A percentile compares a stretch with the other conserved stretches of the same genome.
Evolutionary conservation across 64 coral and sea anemone genomes (phyloP).

Genomic region (Catalaphyllia jardinei): DNA sequence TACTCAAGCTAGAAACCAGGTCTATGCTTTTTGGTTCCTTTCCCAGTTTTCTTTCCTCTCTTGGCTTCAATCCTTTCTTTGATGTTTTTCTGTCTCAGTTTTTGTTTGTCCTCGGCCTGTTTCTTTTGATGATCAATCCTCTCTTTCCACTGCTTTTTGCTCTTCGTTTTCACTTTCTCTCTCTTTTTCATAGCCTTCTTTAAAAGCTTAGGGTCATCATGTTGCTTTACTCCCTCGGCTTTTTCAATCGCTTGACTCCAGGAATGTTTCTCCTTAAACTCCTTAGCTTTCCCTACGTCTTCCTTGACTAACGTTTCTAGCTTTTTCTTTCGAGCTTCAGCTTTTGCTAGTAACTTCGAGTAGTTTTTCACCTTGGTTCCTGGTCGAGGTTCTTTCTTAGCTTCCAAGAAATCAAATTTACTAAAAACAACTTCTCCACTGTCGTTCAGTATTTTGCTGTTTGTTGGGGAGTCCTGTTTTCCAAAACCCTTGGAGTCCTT

Average conservation of each 20-base stretch:
- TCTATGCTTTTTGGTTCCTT: constrained; percentile 78
- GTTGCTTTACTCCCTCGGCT: constrained; percentile 87
- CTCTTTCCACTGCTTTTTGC: constrained; percentile 88
- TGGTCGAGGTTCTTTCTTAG: constrained; percentile 15
- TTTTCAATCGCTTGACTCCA: constrained; percentile 94
- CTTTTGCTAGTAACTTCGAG: constrained; percentile 84
- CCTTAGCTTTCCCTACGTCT: constrained; percentile 77
- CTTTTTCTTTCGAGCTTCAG: constrained; percentile 93
- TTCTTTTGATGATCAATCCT: constrained; percentile 82
- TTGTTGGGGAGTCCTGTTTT: constrained; percentile 10
- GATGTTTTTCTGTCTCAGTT: constrained; percentile 83
- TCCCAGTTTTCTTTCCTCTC: constrained; percentile 68
- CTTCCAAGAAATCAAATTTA: constrained; percentile 97
- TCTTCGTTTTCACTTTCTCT: constrained; percentile 82
- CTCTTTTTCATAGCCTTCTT: constrained; percentile 86
- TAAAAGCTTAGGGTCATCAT: constrained; percentile 85
- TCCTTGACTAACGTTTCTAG: constrained; percentile 62
- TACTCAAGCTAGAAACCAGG: constrained; percentile 76
- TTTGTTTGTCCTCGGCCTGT: constrained; percentile 86
- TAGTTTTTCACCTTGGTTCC: constrained; percentile 76
- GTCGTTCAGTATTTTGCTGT: constrained; percentile 75
- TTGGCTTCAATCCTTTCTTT: constrained; percentile 85
- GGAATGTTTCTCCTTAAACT: constrained; percentile 58
- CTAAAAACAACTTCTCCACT: constrained; percentile 98
- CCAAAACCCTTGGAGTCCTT: constrained; percentile 17